Evolutionary conservation across 2,113 vertebrate species (phyloP), one percentile per base, ranked within the genome.

Genomic region (Brachyhypopomus occidentalis): DNA sequence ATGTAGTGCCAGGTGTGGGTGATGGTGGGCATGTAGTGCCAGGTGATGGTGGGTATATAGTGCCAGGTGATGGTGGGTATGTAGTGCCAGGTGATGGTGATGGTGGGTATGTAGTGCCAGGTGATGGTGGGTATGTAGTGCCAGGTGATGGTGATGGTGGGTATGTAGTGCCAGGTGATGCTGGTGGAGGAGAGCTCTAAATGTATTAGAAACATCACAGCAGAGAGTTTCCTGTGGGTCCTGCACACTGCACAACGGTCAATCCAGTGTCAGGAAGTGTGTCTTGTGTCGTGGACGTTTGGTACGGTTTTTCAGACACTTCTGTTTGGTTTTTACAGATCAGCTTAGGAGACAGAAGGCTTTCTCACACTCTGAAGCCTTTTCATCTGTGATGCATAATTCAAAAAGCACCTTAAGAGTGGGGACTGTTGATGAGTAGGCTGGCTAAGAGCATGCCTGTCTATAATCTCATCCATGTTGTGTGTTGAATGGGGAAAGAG

Each of bases 61-160:
- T n/a, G n/a, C n/a, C n/a, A n/a, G 30, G 30, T 30, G 30, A 30
- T 30, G 30, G 30, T 30, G 30, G 3, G 3, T 30, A 30, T 30
- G 30, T 30, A 30, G 30, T 30, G n/a, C n/a, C n/a, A n/a, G n/a
- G n/a, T n/a, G n/a, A n/a, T n/a, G n/a, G n/a, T n/a, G n/a, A n/a
- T n/a, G n/a, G n/a, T n/a, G n/a, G n/a, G n/a, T n/a, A n/a, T n/a
- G n/a, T n/a, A n/a, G n/a, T n/a, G 30, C 30, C 30, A 30, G 3
- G 30, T 30, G 30, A 30, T 59, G 38, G 45, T 62, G 69, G 74
- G 74, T 56, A 80, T 64, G 55, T 20, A 67, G 22, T 67, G 63
- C 72, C 45, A 23, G 69, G 56, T 11, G 52, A 56, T 70, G 56
- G 59, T 81, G 30, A 30, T 30, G 30, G 30, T 30, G 1, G 1